These are phyloP conservation scores for Latrodectus geometricus DNA, from an alignment of 1,140 invertebrate species.

Conservation along the genomic window DNA sequence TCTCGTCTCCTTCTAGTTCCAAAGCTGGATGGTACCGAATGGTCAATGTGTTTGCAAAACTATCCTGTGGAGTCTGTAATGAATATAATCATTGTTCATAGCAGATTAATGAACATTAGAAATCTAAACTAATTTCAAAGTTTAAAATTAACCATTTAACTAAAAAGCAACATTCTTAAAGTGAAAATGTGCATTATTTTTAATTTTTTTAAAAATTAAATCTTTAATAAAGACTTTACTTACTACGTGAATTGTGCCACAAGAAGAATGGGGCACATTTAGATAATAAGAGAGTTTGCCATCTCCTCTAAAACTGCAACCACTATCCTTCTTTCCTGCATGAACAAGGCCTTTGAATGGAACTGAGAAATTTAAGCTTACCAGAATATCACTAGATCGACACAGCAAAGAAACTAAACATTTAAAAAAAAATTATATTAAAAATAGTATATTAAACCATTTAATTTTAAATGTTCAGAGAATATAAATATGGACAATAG, in stretches of 20 bases:
- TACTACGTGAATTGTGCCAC: constrained; percentile 62
- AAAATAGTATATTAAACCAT: no score
- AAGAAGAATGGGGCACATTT: constrained; percentile 51
- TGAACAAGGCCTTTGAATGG: constrained; percentile 61
- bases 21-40: constrained; percentile 90
- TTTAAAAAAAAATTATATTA: no score
- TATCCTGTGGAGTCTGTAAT: constrained; percentile 54
- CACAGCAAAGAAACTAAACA: constrained; percentile 57
- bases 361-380: constrained; percentile 59
- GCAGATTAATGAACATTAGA: neutral
- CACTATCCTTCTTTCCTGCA: constrained; percentile 58
- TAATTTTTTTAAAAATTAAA: no score
- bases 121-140: no score
- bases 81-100: neutral
- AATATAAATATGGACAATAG: no score
- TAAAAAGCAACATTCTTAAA: no score
- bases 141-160: no score
- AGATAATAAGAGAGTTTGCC: constrained; percentile 55
- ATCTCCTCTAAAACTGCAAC: constrained; percentile 59
- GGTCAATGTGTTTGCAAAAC: constrained; percentile 92
- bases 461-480: no score
- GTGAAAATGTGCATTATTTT: no score
- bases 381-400: constrained; percentile 53
- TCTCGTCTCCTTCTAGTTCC: constrained; percentile 94
- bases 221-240: neutral